Evolutionary conservation across 1,140 invertebrate genomes (phyloP), one percentile per base, ranked within the genome.

Genomic region (Anadara kagoshimensis): DNA sequence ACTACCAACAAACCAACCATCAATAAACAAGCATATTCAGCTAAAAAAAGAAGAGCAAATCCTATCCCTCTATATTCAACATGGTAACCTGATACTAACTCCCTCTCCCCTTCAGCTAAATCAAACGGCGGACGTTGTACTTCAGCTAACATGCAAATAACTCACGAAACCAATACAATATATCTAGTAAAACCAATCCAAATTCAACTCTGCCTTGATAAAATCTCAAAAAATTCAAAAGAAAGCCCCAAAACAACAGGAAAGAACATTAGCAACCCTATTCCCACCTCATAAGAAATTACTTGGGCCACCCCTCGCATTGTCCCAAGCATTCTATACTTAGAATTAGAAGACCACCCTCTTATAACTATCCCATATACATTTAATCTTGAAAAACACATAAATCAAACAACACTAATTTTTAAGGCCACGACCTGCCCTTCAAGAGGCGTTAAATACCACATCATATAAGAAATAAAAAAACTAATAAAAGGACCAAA

Each of bases 11-110:
- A 72, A 75, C 89, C 92, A 87, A 93, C 91, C 91, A 93, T 92
- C 88, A 93, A 89, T 91, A 94, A 93, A 86, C 88, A 92, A 51
- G 86, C 84, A 91, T 94, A 94, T 82, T 94, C 93, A 47, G 90
- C 89, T 87, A 94, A 90, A 92, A 94, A 94, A 91, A 94, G 91
- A 87, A 94, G 90, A 75, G 92, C 91, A 93, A 94, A 94, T n/a
- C 87, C 87, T 0, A 90, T 90, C 85, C 91, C 91, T 89, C 91
- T 90, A 91, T 93, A 94, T 79, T 94, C 93, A 84, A 92, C 88
- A 92, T 94, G 94, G 93, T 93, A 94, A 11, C 93, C 93, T 41
- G 92, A 94, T 80, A 94, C 92, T 90, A 94, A 91, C 85, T 94
- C 93, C 57, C 91, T 93, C 85, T 94, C 93, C 0, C 92, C 92